Evolutionary conservation across 92 coral and sea anemone species (phyloP), one percentile per base, ranked within the genome.

Genomic region (Siderastrea radians): DNA sequence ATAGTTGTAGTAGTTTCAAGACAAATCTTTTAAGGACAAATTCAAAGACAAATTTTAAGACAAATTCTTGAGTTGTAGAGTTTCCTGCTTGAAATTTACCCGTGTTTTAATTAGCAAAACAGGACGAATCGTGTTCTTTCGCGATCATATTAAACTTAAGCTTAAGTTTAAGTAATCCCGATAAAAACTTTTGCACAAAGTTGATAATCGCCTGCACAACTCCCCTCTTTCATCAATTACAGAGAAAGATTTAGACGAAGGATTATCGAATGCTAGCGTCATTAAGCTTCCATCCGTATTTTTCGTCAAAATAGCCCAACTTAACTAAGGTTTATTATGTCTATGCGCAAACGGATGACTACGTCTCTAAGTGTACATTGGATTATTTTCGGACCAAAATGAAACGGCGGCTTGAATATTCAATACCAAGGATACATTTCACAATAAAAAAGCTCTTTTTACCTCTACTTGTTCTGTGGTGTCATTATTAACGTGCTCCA

Each of bases 401-500:
- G 38, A 26, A 26, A 26, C 38, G 38, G 38, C 38, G 0, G 38
- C 38, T 26, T 26, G 38, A 26, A 26, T 26, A 26, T 26, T 26
- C 38, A 26, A 26, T 26, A 47, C 72, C 43, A 6, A 68, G 6
- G 3, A 10, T 68, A 68, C 7, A 57, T 57, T 12, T 7, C 45
- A 58, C 55, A 7, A 7, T 8, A 45, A 74, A 53, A 1, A 54
- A 58, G 19, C 16, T 38, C 16, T 2, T 13, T 77, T 80, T 81
- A 88, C 91, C 82, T 81, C 58, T 81, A 88, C 87, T 88, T 82
- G 47, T 44, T 69, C 59, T 45, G 59, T 68, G 38, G 82, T 44
- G 76, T 73, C 91, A 73, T 88, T 81, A 74, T 74, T 88, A 53
- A 74, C 81, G 74, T 72, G 87, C 66, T 81, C 91, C 91, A 88